phyloP scores from a whole-genome alignment of 1,140 invertebrate genomes.

The Anagrus nilaparvatae region DNA sequence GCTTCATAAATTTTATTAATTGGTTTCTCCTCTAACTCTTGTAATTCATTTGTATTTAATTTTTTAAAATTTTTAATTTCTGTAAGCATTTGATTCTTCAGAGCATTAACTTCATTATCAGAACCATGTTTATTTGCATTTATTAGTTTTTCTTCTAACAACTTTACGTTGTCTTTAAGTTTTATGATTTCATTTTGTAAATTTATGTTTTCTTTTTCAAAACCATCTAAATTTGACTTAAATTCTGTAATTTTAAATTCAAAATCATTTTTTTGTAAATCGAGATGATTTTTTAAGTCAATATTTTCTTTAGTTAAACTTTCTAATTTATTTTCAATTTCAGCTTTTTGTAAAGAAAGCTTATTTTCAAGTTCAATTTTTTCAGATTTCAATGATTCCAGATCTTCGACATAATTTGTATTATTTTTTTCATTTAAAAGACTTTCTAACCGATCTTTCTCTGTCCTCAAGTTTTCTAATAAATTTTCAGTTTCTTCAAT shows the following conservation, averaged over 20 bases:
- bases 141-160: slow-evolving; percentile 3
- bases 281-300: background rate
- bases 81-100: slow-evolving; percentile 23
- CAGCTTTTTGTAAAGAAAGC: slow-evolving; percentile 10
- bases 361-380: slow-evolving; percentile 7
- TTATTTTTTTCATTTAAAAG: background rate
- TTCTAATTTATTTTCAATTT: slow-evolving; percentile 17
- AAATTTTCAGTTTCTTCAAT: slow-evolving; percentile 17
- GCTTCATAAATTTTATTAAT: slow-evolving; percentile 22
- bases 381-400: background rate
- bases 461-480: slow-evolving; percentile 10
- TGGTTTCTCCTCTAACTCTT: slow-evolving; percentile 18
- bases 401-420: background rate
- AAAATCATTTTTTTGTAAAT: slow-evolving; percentile 1
- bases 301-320: slow-evolving; percentile 10
- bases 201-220: slow-evolving; percentile 22
- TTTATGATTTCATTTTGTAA: slow-evolving; percentile 22
- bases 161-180: slow-evolving; percentile 11
- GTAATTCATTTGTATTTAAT: slow-evolving; percentile 16
- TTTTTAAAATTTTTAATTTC: slow-evolving; percentile 22
- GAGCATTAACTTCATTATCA: slow-evolving; percentile 20
- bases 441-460: slow-evolving; percentile 2
- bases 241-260: slow-evolving; percentile 11
- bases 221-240: slow-evolving; percentile 14
- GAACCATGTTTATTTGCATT: slow-evolving; percentile 10